Conservation (phyloP, 2,113 vertebrate genomes). For the Panthera uncia region DNA sequence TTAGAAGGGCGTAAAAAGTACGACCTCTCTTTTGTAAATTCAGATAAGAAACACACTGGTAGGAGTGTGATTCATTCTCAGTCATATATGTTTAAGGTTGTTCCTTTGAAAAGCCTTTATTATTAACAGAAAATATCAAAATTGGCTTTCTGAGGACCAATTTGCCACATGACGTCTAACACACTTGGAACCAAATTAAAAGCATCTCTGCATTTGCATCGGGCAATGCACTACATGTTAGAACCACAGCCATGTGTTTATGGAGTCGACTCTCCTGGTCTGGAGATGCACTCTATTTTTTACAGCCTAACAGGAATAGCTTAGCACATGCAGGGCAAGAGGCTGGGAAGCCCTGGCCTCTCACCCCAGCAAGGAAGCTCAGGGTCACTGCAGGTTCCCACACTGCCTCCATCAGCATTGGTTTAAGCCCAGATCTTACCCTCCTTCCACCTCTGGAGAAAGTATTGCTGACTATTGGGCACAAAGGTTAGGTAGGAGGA, state of each 20-base stretch:
- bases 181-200: conserved; percentile 83
- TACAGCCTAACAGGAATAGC: conserved; percentile 72
- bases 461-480: conserved; percentile 31
- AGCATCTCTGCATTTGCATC: conserved; percentile 79
- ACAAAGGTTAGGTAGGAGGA: neutral
- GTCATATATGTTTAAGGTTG: conserved; percentile 69
- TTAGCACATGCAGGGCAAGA: conserved; percentile 55
- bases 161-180: conserved; percentile 81
- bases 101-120: conserved; percentile 70
- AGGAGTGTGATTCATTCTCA: conserved; percentile 54
- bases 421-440: conserved; percentile 8
- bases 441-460: conserved; percentile 28
- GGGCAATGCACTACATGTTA: conserved; percentile 69
- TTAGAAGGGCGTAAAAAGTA: neutral
- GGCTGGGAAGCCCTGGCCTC: conserved; percentile 33
- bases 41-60: neutral
- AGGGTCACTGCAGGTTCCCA: conserved; percentile 2
- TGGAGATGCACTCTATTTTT: conserved; percentile 70
- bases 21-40: conserved; percentile 30
- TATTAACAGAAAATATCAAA: conserved; percentile 69
- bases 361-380: conserved; percentile 41
- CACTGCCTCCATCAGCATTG: neutral
- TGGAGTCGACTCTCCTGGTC: conserved; percentile 69
- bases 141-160: conserved; percentile 79
- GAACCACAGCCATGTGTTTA: conserved; percentile 76